Base-by-base conservation (phyloP, 1,140 invertebrate species). In the Macrosteles quadrilineatus region DNA sequence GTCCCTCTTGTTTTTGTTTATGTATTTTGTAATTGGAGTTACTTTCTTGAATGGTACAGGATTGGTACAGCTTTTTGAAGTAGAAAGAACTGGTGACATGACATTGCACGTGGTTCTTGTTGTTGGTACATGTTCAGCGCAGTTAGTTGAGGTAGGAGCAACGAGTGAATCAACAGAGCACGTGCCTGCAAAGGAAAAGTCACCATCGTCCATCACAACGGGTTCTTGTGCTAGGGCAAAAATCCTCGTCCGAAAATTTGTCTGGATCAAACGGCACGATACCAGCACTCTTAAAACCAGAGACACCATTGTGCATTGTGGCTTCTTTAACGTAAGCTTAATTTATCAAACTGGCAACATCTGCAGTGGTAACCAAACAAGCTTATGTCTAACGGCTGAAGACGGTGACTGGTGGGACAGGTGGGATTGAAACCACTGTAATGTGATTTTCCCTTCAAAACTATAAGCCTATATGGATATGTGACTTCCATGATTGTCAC, bases 351-450 rank as follows among this genome's bases (percentile, higher is more conserved):
- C 36, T 27, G 11, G 27, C 36, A 6, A 50, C n/a, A 67, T 50
- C 43, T 11, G 55, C 55, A 4, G 27, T 59, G 2, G 23, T 27
- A 27, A 59, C 70, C 73, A 71, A 73, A 80, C 25, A 50, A 70
- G 12, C 71, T 14, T 27, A 62, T 17, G 36, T 81, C 80, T n/a
- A 83, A 72, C 0, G 80, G 81, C 59, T 81, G 81, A 12, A 81
- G 72, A 67, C 76, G 76, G 29, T 71, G 59, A 66, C 2, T 31
- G 67, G 29, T 68, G 63, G n/a, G n/a, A n/a, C n/a, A 21, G 69
- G 69, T 1, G 69, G 69, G 36, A 71, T 4, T 17, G 67, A 40
- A 62, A 74, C 72, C 23, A 79, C 12, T 21, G 74, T 53, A 1
- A 80, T 76, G n/a, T n/a, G n/a, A n/a, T n/a, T n/a, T n/a, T n/a